Evolutionary conservation across 2,797 vertebrate genomes (phyloP).

Genomic region (Sarcophilus harrisii): DNA sequence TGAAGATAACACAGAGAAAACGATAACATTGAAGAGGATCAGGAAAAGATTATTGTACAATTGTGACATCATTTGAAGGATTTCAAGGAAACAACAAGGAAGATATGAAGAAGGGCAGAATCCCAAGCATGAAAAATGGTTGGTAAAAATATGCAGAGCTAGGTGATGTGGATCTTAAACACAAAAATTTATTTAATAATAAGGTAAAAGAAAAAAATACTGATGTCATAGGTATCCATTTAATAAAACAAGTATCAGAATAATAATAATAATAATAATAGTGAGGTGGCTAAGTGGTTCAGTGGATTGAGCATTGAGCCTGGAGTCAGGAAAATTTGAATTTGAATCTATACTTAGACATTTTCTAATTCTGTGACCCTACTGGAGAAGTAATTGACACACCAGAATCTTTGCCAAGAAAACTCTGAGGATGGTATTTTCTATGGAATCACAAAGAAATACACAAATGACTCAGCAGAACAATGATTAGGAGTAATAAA

Average conservation of each 20-base stretch:
- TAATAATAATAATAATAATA: background rate
- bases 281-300: background rate
- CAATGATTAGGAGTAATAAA: background rate
- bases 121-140: background rate
- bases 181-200: background rate
- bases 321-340: background rate
- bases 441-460: background rate
- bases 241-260: background rate
- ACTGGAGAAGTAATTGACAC: background rate
- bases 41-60: background rate
- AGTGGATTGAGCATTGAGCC: background rate
- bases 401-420: background rate
- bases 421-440: background rate
- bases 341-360: background rate
- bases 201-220: background rate
- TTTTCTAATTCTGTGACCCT: background rate
- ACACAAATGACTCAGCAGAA: background rate
- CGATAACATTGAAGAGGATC: background rate
- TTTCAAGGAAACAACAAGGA: background rate
- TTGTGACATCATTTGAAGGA: background rate
- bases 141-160: background rate
- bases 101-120: background rate
- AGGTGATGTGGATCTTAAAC: background rate
- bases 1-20: background rate
- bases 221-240: background rate